Evolutionary conservation across 2,888 invertebrate species (phyloP).

Genomic region (Malacosoma neustria): DNA sequence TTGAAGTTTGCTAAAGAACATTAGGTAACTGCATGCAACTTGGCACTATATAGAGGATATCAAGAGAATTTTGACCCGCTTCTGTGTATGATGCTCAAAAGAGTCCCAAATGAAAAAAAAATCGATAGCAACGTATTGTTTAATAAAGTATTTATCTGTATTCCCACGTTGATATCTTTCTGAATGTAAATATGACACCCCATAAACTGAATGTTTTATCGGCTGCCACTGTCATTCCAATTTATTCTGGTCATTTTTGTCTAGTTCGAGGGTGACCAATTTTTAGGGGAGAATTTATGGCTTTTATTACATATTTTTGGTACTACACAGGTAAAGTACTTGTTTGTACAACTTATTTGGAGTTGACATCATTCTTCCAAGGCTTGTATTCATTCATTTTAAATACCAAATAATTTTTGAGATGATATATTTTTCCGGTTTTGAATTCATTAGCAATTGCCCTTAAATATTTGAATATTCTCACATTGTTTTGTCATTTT

Average conservation of each 20-base stretch:
- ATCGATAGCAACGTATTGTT: constrained; percentile 20
- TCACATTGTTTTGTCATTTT: no score
- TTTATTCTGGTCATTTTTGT: constrained; percentile 74
- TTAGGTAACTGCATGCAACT: no score
- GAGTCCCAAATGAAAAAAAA: constrained; percentile 15
- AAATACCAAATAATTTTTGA: neutral
- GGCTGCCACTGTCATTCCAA: constrained; percentile 69
- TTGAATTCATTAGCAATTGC: neutral
- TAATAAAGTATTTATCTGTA: constrained; percentile 44
- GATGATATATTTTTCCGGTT: neutral
- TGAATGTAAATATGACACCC: constrained; percentile 74
- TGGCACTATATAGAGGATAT: no score
- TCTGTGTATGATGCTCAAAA: constrained; percentile 5
- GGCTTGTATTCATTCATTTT: constrained; percentile 8
- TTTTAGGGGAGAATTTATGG: constrained; percentile 64
- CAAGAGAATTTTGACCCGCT: no score
- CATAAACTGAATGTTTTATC: constrained; percentile 72
- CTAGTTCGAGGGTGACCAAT: constrained; percentile 65
- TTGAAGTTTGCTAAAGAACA: no score
- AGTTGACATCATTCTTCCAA: constrained; percentile 15
- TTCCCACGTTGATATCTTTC: constrained; percentile 58
- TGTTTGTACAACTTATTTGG: constrained; percentile 19
- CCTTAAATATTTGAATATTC: neutral
- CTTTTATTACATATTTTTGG: constrained; percentile 49
- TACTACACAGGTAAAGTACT: constrained; percentile 38